phyloP scores from a whole-genome alignment of 2,888 invertebrate species.

The Catocala fraxini region DNA sequence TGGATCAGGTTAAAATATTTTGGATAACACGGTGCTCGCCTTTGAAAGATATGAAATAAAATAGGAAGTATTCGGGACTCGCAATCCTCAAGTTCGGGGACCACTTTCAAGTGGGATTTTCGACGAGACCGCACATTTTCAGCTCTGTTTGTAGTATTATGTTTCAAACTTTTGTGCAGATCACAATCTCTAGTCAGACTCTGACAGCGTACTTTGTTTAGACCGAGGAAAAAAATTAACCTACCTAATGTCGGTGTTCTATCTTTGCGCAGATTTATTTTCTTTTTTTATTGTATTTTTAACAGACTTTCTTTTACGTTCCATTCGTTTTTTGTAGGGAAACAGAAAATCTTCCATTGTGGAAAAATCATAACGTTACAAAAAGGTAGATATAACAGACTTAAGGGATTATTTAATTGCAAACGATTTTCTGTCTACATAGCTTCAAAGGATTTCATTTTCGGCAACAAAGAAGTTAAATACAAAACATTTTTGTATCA shows the following conservation, averaged over 20 bases:
- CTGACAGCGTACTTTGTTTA: constrained; percentile 66
- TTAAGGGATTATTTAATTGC: constrained; percentile 28
- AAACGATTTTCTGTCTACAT: constrained; percentile 21
- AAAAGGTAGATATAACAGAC: constrained; percentile 25
- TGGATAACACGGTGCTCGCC: constrained; percentile 46
- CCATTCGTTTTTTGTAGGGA: constrained; percentile 20
- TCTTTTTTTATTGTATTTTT: constrained; percentile 41
- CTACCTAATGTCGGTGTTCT: constrained; percentile 48
- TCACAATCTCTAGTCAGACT: constrained; percentile 77
- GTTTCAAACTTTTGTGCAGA: constrained; percentile 76
- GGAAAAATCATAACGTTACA: constrained; percentile 19
- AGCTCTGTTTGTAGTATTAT: constrained; percentile 67
- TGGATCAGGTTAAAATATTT: constrained; percentile 40
- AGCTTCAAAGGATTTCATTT: constrained; percentile 3
- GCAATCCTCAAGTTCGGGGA: constrained; percentile 42
- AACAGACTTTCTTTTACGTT: constrained; percentile 28
- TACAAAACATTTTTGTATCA: neutral
- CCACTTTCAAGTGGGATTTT: constrained; percentile 80
- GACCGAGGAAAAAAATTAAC: constrained; percentile 31
- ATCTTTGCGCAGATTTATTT: constrained; percentile 47
- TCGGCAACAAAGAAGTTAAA: neutral
- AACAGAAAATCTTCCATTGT: constrained; percentile 30
- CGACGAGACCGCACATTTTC: constrained; percentile 67
- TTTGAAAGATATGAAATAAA: constrained; percentile 44
- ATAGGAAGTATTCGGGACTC: constrained; percentile 40